Evolutionary conservation across 2,113 vertebrate genomes (phyloP).

Genomic region (Seriola quinqueradiata): DNA sequence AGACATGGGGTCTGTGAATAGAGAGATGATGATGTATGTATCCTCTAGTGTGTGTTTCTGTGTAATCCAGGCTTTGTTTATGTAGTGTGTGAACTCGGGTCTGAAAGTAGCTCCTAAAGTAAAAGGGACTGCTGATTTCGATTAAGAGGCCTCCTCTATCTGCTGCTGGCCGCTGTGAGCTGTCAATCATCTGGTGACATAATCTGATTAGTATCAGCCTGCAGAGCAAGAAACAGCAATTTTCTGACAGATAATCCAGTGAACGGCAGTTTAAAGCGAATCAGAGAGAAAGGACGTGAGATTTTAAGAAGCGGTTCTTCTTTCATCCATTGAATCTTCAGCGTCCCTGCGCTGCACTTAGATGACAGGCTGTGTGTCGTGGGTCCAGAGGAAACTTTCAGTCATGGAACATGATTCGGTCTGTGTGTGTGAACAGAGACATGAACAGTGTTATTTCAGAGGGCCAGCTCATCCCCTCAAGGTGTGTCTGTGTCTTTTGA

Average conservation of each 20-base stretch:
- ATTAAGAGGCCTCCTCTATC: background rate
- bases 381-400: conserved; percentile 41
- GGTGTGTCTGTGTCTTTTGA: conserved; percentile 3
- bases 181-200: conserved; percentile 6
- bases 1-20: too few relatives aligned
- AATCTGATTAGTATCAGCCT: background rate
- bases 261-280: background rate
- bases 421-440: conserved; percentile 4
- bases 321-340: background rate
- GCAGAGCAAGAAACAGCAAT: background rate
- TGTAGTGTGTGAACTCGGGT: background rate
- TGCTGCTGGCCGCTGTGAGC: background rate
- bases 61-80: too few relatives aligned
- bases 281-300: background rate
- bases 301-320: conserved; percentile 24
- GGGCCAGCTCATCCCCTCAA: background rate
- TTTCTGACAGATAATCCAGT: background rate
- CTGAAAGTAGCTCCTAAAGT: background rate
- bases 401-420: conserved; percentile 45
- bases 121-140: background rate
- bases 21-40: too few relatives aligned
- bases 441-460: background rate
- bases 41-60: too few relatives aligned
- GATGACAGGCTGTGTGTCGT: background rate
- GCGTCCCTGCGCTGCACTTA: background rate